Evolutionary conservation across 2,888 invertebrate genomes (phyloP).

Genomic region (Temnothorax unifasciatus): DNA sequence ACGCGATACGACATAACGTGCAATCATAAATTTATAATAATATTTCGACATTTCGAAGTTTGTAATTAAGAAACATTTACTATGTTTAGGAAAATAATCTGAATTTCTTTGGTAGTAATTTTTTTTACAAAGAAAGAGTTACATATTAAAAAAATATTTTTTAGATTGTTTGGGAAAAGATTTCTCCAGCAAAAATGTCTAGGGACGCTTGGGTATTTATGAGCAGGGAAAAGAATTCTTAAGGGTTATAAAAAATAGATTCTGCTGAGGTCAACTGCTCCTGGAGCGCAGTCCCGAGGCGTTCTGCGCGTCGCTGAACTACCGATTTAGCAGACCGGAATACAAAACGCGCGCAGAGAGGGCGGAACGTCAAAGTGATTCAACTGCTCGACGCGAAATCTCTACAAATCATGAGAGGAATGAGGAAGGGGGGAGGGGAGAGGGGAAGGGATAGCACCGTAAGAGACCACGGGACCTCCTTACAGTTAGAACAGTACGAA

Average conservation of each 20-base stretch:
- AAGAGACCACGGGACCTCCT: constrained; percentile 23
- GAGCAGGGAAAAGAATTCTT: constrained; percentile 6
- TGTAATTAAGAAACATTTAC: background rate
- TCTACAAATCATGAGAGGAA: constrained; percentile 33
- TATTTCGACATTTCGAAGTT: background rate
- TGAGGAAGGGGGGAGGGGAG: background rate
- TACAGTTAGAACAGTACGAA: constrained; percentile 30
- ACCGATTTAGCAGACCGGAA: constrained; percentile 43
- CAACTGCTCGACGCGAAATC: constrained; percentile 31
- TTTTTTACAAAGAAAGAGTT: background rate
- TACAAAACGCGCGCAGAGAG: constrained; percentile 32
- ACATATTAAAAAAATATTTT: background rate
- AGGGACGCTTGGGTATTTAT: background rate
- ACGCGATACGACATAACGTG: no score
- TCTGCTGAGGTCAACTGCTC: constrained; percentile 26
- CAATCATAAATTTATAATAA: background rate
- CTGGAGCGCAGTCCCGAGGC: constrained; percentile 21
- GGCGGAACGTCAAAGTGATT: constrained; percentile 46
- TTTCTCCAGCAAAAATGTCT: background rate
- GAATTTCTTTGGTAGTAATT: background rate
- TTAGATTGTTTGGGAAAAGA: background rate
- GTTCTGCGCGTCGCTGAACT: constrained; percentile 3
- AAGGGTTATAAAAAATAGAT: constrained; percentile 9
- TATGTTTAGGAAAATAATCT: background rate
- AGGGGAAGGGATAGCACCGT: background rate